These are phyloP conservation scores for Gandaritis pyraliata DNA, from an alignment of 2,888 invertebrate species.

Conservation along the genomic window DNA sequence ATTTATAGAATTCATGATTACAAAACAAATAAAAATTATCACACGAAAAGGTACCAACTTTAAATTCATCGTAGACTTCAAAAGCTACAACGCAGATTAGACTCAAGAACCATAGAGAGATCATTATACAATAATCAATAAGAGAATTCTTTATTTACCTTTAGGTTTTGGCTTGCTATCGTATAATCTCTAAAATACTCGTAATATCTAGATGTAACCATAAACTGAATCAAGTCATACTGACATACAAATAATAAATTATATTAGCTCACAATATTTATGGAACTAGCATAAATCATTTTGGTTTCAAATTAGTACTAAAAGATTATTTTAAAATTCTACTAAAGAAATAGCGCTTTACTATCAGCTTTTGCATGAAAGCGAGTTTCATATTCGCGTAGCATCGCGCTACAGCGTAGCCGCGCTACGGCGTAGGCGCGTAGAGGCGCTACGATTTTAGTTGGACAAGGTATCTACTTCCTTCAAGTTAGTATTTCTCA, in stretches of 20 bases:
- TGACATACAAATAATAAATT: too few relatives aligned
- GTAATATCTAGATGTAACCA: not conserved
- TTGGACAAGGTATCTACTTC: slow-evolving; percentile 30
- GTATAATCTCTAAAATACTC: not conserved
- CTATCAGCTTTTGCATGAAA: slow-evolving; percentile 14
- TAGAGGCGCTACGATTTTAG: slow-evolving; percentile 29
- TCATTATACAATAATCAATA: slow-evolving; percentile 14
- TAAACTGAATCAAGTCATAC: slow-evolving; percentile 1
- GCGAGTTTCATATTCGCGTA: slow-evolving; percentile 14
- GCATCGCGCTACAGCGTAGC: slow-evolving; percentile 15
- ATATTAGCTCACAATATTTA: too few relatives aligned
- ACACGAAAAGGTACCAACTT: slow-evolving; percentile 9
- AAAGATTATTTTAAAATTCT: not conserved
- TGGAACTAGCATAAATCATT: not conserved
- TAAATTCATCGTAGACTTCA: slow-evolving; percentile 40
- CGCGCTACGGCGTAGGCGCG: slow-evolving; percentile 24
- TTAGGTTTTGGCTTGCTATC: slow-evolving; percentile 24
- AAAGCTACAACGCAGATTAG: slow-evolving; percentile 42
- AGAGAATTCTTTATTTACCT: slow-evolving; percentile 14
- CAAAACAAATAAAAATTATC: slow-evolving; percentile 51
- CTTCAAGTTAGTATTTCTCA: not conserved
- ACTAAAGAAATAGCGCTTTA: slow-evolving; percentile 4
- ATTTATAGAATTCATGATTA: slow-evolving; percentile 24
- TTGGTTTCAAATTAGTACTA: slow-evolving; percentile 1
- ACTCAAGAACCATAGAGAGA: slow-evolving; percentile 29